Evolutionary conservation across 2,888 invertebrate species (phyloP), one percentile per base, ranked within the genome.

Genomic region (Poecilobothrus nobilitatus): DNA sequence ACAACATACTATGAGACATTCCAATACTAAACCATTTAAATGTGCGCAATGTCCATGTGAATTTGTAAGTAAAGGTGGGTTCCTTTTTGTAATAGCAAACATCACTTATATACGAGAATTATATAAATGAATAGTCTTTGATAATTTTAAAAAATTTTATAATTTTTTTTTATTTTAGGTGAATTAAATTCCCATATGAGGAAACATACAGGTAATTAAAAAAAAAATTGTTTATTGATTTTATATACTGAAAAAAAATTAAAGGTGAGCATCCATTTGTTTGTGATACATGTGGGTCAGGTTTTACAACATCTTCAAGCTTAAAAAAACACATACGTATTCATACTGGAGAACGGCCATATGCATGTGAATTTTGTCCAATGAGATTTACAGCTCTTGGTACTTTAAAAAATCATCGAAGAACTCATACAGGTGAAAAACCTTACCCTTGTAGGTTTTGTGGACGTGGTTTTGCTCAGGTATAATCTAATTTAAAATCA

Each of bases 321-420:
- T 73, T 87, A 21, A 84, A 84, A 22, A 87, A 87, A 68, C 87
- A 87, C 71, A 79, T 84, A 1, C 79, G 87, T 0, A 85, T 83
- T 8, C 87, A 87, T 74, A 86, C 86, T 0, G 87, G 87, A 0
- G 87, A 87, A 70, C 76, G 85, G 0, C 87, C 86, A 0, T 87
- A 86, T 72, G 83, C 82, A 0, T 87, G 87, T 71, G 86, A 87
- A 41, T 76, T 86, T 1, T 87, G 87, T 66, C 83, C 84, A 0
- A 84, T 86, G 85, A 81, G 83, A 1, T 84, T 87, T 68, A 82
- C 85, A 0, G 85, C 85, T 0, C 81, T 86, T 0, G 86, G 86
- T 1, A 86, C 87, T 0, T 75, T 87, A 0, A 87, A 85, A 74
- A 87, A 87, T 74, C 83, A 83, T 73, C 78, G 86, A 0, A 77